Evolutionary conservation across 2,888 invertebrate species (phyloP), one percentile per base, ranked within the genome.

Genomic region (Augochlorella aurata): DNA sequence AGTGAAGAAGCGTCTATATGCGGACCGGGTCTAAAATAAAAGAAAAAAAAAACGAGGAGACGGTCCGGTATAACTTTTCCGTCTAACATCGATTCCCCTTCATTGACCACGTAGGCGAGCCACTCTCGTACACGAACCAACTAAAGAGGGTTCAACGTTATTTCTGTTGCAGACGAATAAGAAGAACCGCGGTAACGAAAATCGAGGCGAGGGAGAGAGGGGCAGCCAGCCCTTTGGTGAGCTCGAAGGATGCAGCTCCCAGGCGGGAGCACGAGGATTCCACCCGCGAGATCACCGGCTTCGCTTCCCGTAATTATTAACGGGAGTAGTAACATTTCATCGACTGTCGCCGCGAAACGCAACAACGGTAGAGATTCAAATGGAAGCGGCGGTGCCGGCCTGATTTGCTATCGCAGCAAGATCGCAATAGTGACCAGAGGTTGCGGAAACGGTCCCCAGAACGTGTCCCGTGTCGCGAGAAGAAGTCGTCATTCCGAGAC

Each of bases 171-270:
- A 88, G 88, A 85, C 79, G 84, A 71, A 87, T 82, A 82, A 80
- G 86, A 91, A 87, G 90, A 90, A 88, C 86, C 88, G 88, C 88
- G 87, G 86, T 85, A 85, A 87, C 84, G 91, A 88, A 84, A 91
- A 91, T 92, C 92, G 92, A 89, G 92, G 90, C 91, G 92, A 92
- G 92, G 92, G 91, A 91, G 91, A 89, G 92, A 91, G 93, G 93
- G 93, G 93, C 93, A 91, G 89, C 87, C 87, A 93, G 93, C 93
- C 93, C 93, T 93, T 93, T 93, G 93, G 93, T 90, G 93, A 91
- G 90, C 91, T 92, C 93, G 92, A 93, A 93, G 93, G 93, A 93
- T 93, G 93, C 93, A 93, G 93, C 93, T 93, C 93, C 93, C 93
- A 93, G 92, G 93, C 91, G 93, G 93, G 93, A 93, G 93, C 93